A percentile compares a stretch with the other conserved stretches of the same genome.
These are phyloP conservation scores for Oeneis ivallda DNA, from an alignment of 2,888 invertebrate genomes.

Conservation along the genomic window DNA sequence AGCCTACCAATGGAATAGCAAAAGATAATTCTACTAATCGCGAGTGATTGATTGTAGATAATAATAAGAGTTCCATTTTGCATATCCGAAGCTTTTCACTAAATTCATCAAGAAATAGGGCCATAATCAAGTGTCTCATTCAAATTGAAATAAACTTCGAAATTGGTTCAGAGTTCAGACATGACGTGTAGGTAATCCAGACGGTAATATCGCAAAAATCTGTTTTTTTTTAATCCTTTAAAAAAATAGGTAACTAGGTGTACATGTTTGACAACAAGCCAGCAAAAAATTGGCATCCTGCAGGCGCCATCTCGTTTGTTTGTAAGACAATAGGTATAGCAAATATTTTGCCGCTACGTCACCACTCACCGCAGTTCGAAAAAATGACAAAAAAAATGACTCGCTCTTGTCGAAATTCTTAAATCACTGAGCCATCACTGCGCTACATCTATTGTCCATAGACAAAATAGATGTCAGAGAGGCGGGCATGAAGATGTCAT, in stretches of 20 bases:
- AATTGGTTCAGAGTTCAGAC: too few species aligned
- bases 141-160: too few species aligned
- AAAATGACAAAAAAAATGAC: constrained; percentile 24
- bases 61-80: too few species aligned
- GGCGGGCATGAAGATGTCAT: constrained; percentile 64
- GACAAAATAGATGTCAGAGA: constrained; percentile 45
- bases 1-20: too few species aligned
- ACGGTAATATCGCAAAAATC: too few species aligned
- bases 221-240: too few species aligned
- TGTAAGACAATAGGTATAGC: constrained; percentile 30
- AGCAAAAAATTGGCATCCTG: constrained; percentile 30
- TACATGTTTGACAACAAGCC: constrained; percentile 13
- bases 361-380: constrained; percentile 36
- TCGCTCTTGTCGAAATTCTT: constrained; percentile 30
- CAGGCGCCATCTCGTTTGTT: constrained; percentile 32
- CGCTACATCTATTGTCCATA: constrained; percentile 38
- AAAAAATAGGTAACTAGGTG: constrained; percentile 9
- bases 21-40: too few species aligned
- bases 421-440: constrained; percentile 14
- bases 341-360: constrained; percentile 42
- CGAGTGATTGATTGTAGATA: too few species aligned
- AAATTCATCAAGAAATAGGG: too few species aligned
- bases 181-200: too few species aligned
- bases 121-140: too few species aligned
- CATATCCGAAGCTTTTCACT: too few species aligned